Evolutionary conservation across 2,888 invertebrate species (phyloP), one percentile per base, ranked within the genome.

Genomic region (Lasioglossum villosulum): DNA sequence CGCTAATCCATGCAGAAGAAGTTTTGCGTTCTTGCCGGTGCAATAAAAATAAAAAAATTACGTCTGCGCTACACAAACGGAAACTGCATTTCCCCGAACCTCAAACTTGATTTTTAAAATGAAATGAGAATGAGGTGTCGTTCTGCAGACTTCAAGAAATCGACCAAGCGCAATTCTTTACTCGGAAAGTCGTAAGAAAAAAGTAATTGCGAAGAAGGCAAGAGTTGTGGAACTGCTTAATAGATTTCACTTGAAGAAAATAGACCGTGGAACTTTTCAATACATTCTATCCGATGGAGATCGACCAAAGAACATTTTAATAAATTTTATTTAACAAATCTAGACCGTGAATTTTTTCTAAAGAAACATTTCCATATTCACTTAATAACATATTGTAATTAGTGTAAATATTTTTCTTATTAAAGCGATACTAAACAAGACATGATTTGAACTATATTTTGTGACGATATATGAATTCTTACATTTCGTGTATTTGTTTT

Each of bases 1-100:
- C 39, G 85, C 70, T 86, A 86, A 86, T 84, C 84, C 74, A 80
- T 84, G 80, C 77, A 19, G 52, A 80, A 68, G 39, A 85, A 77
- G 70, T 74, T 86, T 45, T 56, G 37, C 45, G 74, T 74, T 78
- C 83, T 68, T 48, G n/a, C 45, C 10, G 52, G 3, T 27, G n/a
- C 34, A 48, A 52, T 59, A 52, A 52, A 52, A 52, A 52, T 14
- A 10, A 39, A 56, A 56, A 56, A n/a, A 14, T 4, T 14, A 59
- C 16, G 30, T 59, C 59, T 27, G 6, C 27, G 27, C 59, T 59
- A 16, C 59, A 59, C 59, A 27, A 59, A 59, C 59, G 59, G 27
- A 27, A 59, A 30, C 59, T 16, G 59, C 16, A 16, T 30, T 16
- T 59, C 6, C 14, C 27, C 27, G 27, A 5, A 59, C 59, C 27